These are phyloP conservation scores for Hypothenemus hampei DNA, from an alignment of 1,140 invertebrate species.

Conservation along the genomic window DNA sequence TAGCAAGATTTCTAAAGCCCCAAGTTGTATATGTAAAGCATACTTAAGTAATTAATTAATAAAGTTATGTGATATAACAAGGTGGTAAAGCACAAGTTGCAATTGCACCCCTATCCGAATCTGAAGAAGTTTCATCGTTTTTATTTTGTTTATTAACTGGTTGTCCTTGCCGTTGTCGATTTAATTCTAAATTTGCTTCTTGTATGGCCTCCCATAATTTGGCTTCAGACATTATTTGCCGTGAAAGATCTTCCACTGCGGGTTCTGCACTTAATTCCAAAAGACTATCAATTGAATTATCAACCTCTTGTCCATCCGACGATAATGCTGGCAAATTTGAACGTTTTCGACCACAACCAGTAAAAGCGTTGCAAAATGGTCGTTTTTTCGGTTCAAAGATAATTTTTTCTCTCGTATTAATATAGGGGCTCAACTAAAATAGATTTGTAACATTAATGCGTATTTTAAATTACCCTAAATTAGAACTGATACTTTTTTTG, in stretches of 20 bases:
- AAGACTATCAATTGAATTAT: slow-evolving; percentile 58
- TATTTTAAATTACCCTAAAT: background rate
- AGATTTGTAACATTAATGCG: background rate
- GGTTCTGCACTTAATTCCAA: slow-evolving; percentile 62
- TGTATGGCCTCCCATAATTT: slow-evolving; percentile 73
- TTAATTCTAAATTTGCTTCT: slow-evolving; percentile 63
- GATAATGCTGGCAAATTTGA: slow-evolving; percentile 49
- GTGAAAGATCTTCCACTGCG: slow-evolving; percentile 64
- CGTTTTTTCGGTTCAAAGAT: slow-evolving; percentile 54
- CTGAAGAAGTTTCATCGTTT: slow-evolving; percentile 28
- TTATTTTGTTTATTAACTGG: slow-evolving; percentile 27
- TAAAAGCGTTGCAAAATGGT: slow-evolving; percentile 70
- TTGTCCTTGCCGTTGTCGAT: slow-evolving; percentile 51
- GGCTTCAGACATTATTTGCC: slow-evolving; percentile 70
- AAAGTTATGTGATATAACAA: slow-evolving; percentile 43
- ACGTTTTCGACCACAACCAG: slow-evolving; percentile 65
- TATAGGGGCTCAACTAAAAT: slow-evolving; percentile 25
- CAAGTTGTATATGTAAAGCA: background rate
- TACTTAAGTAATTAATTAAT: slow-evolving; percentile 10
- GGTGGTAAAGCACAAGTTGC: slow-evolving; percentile 40
- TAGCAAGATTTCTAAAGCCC: too few species aligned
- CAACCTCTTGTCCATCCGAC: slow-evolving; percentile 44
- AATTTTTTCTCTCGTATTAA: slow-evolving; percentile 32
- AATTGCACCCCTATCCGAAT: slow-evolving; percentile 32
- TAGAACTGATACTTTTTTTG: slow-evolving; percentile 32